Percentiles rank a stretch among this genome's conserved stretches.
These are phyloP conservation scores for Cyclargus thomasi DNA, from an alignment of 1,140 invertebrate genomes.

Conservation along the genomic window DNA sequence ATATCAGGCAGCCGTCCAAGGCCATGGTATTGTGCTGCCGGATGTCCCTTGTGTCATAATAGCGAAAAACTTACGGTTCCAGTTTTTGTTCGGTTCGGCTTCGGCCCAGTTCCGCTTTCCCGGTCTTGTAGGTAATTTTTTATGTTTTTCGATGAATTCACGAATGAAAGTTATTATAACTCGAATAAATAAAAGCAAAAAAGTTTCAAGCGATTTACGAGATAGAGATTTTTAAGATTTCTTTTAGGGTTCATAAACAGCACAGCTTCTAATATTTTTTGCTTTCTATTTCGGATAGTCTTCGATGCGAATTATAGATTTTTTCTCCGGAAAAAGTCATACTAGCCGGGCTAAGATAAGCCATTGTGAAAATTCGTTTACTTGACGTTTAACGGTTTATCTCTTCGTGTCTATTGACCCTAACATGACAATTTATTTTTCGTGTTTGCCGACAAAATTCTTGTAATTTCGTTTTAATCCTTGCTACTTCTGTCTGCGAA, in stretches of 20 bases:
- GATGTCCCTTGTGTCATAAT: constrained; percentile 15
- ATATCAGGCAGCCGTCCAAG: neutral
- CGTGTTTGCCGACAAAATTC: too few species aligned
- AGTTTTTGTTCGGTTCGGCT: constrained; percentile 14
- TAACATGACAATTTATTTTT: too few species aligned
- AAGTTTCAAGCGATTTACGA: neutral
- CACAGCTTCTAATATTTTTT: neutral
- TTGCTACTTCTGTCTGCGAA: too few species aligned
- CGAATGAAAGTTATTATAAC: constrained; percentile 8
- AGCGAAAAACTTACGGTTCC: constrained; percentile 15
- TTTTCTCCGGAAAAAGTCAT: too few species aligned
- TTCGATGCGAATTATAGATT: too few species aligned
- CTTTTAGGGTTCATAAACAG: neutral
- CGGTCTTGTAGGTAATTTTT: constrained; percentile 32
- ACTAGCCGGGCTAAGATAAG: too few species aligned
- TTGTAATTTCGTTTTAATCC: too few species aligned
- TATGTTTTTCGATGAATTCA: constrained; percentile 1
- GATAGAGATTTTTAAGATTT: neutral
- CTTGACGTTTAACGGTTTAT: too few species aligned
- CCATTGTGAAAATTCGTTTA: too few species aligned
- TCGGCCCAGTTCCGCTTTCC: constrained; percentile 47
- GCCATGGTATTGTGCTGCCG: neutral
- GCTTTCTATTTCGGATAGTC: neutral
- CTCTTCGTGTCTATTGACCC: too few species aligned
- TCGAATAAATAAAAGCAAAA: neutral